A percentile compares a stretch with the other conserved stretches of the same genome.
Conservation (phyloP, 2,888 invertebrate genomes). For the Chesias legatella region DNA sequence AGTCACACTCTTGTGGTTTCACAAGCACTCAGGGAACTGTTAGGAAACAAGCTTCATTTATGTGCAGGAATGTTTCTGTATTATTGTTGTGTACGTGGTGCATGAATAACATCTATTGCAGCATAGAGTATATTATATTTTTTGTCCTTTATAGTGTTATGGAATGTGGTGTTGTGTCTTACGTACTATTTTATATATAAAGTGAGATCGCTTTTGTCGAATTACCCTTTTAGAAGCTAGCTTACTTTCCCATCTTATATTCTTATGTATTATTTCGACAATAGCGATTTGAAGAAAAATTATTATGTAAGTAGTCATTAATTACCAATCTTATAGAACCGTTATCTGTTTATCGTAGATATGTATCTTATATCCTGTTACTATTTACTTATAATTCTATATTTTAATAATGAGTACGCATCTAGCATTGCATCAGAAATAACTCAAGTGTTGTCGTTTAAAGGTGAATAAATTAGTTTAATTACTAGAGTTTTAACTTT, state of each 20-base stretch:
- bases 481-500: too few relatives aligned
- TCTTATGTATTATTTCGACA: conserved; percentile 44
- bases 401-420: conserved; percentile 2
- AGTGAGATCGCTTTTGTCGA: conserved; percentile 66
- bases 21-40: conserved; percentile 11
- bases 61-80: conserved; percentile 21
- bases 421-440: not conserved
- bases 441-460: too few relatives aligned
- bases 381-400: conserved; percentile 13
- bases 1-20: conserved; percentile 12
- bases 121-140: conserved; percentile 41
- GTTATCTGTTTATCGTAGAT: conserved; percentile 4
- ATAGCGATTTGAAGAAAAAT: conserved; percentile 47
- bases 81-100: conserved; percentile 61
- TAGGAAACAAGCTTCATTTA: conserved; percentile 39
- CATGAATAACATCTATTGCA: conserved; percentile 79
- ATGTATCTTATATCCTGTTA: conserved; percentile 7
- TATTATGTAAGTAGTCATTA: conserved; percentile 48
- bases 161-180: conserved; percentile 72
- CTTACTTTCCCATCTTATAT: conserved; percentile 15
- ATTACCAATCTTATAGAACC: conserved; percentile 20
- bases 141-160: conserved; percentile 46
- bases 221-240: conserved; percentile 35
- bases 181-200: conserved; percentile 40
- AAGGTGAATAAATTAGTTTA: not conserved